phyloP scores from a whole-genome alignment of 35 echinoderm and acorn worm species.

The Amphiura filiformis region DNA sequence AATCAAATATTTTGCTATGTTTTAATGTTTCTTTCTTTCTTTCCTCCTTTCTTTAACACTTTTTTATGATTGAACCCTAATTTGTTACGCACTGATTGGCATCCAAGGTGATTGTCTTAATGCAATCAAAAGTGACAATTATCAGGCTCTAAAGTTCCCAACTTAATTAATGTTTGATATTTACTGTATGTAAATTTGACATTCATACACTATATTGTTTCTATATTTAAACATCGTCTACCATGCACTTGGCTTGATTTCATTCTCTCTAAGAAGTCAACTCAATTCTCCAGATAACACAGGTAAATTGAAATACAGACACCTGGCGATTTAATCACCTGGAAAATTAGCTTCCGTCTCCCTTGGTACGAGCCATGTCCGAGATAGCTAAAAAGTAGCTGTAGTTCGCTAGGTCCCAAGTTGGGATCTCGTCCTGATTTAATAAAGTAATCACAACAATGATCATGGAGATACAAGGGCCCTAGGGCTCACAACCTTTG shows the following conservation, averaged over 20 bases:
- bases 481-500: not conserved
- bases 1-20: no score
- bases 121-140: no score
- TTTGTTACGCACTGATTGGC: no score
- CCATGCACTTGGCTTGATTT: not conserved
- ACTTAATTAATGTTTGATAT: no score
- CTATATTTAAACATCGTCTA: no score
- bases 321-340: constrained; percentile 7
- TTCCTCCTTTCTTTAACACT: no score
- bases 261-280: not conserved
- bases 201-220: no score
- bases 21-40: no score
- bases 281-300: not conserved
- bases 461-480: not conserved
- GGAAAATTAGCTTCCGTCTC: not conserved
- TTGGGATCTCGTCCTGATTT: not conserved
- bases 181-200: no score
- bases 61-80: no score
- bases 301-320: not conserved
- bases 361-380: not conserved
- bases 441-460: not conserved
- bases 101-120: no score
- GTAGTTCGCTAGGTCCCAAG: not conserved
- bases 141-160: no score
- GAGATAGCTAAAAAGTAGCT: not conserved